Base-by-base conservation (phyloP, 2,888 invertebrate species). In the Bugulina stolonifera region DNA sequence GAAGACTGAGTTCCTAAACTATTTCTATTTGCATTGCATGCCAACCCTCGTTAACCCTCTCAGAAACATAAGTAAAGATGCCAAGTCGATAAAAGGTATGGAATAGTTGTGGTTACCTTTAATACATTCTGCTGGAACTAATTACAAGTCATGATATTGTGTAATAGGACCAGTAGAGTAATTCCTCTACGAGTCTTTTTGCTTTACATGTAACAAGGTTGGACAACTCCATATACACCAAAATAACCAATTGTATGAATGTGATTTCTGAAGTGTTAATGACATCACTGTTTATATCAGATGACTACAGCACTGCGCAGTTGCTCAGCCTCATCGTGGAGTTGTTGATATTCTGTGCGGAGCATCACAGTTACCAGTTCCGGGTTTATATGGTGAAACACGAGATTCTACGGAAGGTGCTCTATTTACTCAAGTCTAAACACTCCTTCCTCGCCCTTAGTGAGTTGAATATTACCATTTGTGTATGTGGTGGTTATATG, bases 21-120 rank as follows among this genome's bases (percentile, higher is more conserved):
- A 96, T 86, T 99, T 99, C 87, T 99, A 99, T 87, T 96, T 95
- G 85, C 93, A 95, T 86, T 95, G 95, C 87, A 93, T 99, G 88
- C 93, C 94, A 84, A 93, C 93, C 72, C 88, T 99, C 79, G 93
- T 96, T 89, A 95, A 93, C 73, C 98, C 98, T n/a, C 87, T 99
- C 73, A 87, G 97, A 82, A 91, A 92, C 74, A 96, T 96, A 85
- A 97, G 97, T 43, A 90, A 90, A 23, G 92, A 92, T 75, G 94
- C 94, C 80, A 91, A 90, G 80, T 94, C 94, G 2, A 90, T 91
- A 75, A 91, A 91, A 83, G 85, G 85, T 85, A 76, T 71, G 58
- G 71, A 22, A 29, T 64, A 18, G 3, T 14, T 23, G 35, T 43
- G 10, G 43, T 18, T 18, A 43, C 43, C 18, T 18, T 10, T 43